Conservation (phyloP, 2,888 invertebrate genomes). For the Pelosia muscerda region DNA sequence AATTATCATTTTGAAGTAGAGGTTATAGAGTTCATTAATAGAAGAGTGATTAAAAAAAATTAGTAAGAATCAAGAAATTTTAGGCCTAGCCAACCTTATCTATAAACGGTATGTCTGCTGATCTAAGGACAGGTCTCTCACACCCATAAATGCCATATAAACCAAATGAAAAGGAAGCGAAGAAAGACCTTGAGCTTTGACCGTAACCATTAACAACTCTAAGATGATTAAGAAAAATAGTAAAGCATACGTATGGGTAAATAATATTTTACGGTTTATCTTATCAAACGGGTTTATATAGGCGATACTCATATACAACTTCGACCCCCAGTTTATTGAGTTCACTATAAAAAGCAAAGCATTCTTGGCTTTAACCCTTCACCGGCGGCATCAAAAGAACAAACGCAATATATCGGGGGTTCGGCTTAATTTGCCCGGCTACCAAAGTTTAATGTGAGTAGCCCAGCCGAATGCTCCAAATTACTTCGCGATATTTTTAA, state of each 20-base stretch:
- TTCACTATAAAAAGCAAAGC: constrained; percentile 85
- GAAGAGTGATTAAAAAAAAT: too few species aligned
- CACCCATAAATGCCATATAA: too few species aligned
- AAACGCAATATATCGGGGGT: constrained; percentile 86
- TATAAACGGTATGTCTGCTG: too few species aligned
- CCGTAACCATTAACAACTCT: neutral
- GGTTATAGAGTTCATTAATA: too few species aligned
- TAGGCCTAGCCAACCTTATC: too few species aligned
- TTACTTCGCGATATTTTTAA: constrained; percentile 86
- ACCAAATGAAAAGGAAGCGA: too few species aligned
- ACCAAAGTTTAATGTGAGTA: constrained; percentile 82
- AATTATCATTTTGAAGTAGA: too few species aligned
- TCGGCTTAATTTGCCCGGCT: constrained; percentile 83
- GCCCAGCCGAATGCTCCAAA: constrained; percentile 82
- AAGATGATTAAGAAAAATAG: neutral
- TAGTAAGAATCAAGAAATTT: too few species aligned
- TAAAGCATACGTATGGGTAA: neutral
- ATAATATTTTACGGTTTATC: constrained; percentile 22
- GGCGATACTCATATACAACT: constrained; percentile 27
- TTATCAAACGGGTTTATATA: constrained; percentile 23
- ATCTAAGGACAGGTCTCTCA: too few species aligned
- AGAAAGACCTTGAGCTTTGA: too few species aligned
- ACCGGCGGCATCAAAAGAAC: constrained; percentile 85
- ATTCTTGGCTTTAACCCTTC: constrained; percentile 87
- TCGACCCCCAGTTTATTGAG: constrained; percentile 72